These are phyloP conservation scores for Anarrhichthys ocellatus DNA, from an alignment of 2,113 vertebrate species.

Conservation along the genomic window DNA sequence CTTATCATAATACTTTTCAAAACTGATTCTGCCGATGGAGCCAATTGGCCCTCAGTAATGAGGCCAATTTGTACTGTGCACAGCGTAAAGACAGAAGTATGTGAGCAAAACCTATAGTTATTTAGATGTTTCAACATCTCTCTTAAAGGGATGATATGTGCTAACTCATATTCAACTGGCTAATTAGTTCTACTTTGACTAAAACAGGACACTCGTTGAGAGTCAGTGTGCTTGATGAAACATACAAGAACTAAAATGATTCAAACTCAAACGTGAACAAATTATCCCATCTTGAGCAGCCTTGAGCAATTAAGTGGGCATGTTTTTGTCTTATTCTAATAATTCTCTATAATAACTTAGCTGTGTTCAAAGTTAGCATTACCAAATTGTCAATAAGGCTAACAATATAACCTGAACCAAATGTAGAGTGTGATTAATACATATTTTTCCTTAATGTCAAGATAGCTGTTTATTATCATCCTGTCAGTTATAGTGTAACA, in stretches of 20 bases:
- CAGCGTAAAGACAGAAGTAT: not conserved
- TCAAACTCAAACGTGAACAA: conserved; percentile 42
- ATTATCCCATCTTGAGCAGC: conserved; percentile 46
- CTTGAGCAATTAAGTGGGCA: conserved; percentile 45
- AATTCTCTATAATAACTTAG: conserved; percentile 24
- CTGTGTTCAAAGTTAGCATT: conserved; percentile 34
- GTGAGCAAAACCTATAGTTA: not conserved
- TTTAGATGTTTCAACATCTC: conserved; percentile 19
- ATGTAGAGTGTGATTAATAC: conserved; percentile 26
- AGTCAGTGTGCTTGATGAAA: conserved; percentile 42
- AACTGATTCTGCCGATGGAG: not conserved
- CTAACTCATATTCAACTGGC: conserved; percentile 42
- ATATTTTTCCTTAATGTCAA: conserved; percentile 21
- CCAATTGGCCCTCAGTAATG: not conserved
- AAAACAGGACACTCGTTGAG: conserved; percentile 4
- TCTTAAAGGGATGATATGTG: conserved; percentile 28
- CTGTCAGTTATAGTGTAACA: conserved; percentile 57
- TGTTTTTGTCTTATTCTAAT: conserved; percentile 50
- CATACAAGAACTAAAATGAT: conserved; percentile 37
- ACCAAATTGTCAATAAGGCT: conserved; percentile 27
- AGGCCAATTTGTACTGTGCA: not conserved
- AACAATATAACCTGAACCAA: conserved; percentile 27
- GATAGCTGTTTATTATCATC: conserved; percentile 62
- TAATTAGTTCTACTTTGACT: conserved; percentile 57
- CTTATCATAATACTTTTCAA: not conserved